Evolutionary conservation across 2,113 vertebrate genomes (phyloP).

Genomic region (Siniperca chuatsi): DNA sequence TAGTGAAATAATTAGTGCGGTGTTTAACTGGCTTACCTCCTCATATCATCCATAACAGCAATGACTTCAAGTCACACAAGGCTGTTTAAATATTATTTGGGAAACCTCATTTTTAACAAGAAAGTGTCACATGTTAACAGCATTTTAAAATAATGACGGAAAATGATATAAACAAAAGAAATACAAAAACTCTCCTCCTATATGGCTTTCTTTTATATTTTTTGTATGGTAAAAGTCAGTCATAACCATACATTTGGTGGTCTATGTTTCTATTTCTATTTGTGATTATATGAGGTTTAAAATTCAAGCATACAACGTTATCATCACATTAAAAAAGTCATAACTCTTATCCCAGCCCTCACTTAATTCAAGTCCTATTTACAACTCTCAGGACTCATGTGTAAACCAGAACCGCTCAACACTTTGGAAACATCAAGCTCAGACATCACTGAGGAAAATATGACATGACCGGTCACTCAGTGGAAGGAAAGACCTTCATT

Average conservation of each 20-base stretch:
- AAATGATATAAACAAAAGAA: neutral
- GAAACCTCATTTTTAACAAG: neutral
- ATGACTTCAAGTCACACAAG: neutral
- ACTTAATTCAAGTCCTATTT: neutral
- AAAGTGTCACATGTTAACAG: neutral
- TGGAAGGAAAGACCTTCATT: neutral
- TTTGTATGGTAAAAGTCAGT: neutral
- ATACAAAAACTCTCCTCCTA: neutral
- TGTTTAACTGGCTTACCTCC: neutral
- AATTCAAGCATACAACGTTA: neutral
- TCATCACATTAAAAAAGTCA: neutral
- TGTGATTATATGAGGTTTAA: neutral
- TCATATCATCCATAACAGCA: neutral
- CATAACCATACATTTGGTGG: neutral
- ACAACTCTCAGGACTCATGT: neutral
- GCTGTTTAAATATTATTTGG: neutral
- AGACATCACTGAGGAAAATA: neutral
- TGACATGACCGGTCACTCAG: neutral
- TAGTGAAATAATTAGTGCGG: constrained; percentile 44
- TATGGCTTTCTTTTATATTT: neutral
- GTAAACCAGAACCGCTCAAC: neutral
- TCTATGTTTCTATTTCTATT: neutral
- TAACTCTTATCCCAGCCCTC: neutral
- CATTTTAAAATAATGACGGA: neutral
- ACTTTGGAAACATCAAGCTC: no score